Conservation (phyloP, 2,888 invertebrate species). For the Cantharis rustica region DNA sequence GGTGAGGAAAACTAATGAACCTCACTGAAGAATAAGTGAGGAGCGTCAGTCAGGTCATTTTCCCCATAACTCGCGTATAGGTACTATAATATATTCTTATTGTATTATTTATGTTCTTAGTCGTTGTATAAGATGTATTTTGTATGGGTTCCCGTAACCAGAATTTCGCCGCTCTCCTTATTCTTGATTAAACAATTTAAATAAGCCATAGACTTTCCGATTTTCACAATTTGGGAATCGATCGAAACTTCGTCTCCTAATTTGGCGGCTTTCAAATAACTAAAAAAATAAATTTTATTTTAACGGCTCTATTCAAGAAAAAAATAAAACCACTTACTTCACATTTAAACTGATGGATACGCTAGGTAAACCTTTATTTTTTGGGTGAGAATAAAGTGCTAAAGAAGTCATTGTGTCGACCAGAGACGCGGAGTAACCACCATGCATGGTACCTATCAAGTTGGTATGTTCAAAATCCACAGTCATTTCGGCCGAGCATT, state of each 20-base stretch:
- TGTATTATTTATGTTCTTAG: background rate
- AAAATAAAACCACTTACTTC: background rate
- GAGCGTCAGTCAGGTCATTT: background rate
- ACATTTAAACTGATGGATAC: background rate
- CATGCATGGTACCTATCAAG: constrained; percentile 76
- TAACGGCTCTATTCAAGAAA: background rate
- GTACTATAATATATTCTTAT: background rate
- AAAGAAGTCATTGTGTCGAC: constrained; percentile 79
- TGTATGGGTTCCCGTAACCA: constrained; percentile 82
- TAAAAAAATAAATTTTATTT: constrained; percentile 53
- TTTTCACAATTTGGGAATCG: constrained; percentile 73
- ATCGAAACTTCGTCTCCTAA: constrained; percentile 78
- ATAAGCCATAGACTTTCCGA: constrained; percentile 79
- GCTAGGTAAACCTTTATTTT: constrained; percentile 61
- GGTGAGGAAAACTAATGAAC: background rate
- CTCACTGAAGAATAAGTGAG: background rate
- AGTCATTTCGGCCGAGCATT: constrained; percentile 74
- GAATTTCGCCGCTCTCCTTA: constrained; percentile 69
- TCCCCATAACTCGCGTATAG: background rate
- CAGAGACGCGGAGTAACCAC: constrained; percentile 82
- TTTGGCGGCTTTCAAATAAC: constrained; percentile 74
- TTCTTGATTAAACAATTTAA: constrained; percentile 76
- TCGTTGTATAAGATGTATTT: constrained; percentile 63
- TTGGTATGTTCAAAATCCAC: constrained; percentile 79
- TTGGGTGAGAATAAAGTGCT: constrained; percentile 72